These are phyloP conservation scores for mouse (Mus musculus) DNA, from an alignment of 2,113 vertebrate species.

Conservation along the genomic window GRCm39 chr6:83651501-83652000, in stretches of 20 bases:
- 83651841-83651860: background rate
- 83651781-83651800: background rate
- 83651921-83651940: background rate
- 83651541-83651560: background rate
- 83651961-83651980: background rate
- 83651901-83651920: background rate
- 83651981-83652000: background rate
- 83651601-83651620: background rate
- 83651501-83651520: background rate
- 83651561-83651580: background rate
- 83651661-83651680: background rate
- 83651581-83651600: background rate
- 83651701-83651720: background rate
- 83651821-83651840: background rate
- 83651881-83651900: background rate
- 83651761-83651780: background rate
- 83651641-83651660: background rate
- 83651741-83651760: background rate
- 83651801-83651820: background rate
- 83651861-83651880: background rate
- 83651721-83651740: background rate
- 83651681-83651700: background rate
- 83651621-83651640: background rate
- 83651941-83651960: background rate
- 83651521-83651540: background rate